phyloP scores from a whole-genome alignment of 2,888 invertebrate genomes.

The Petrolisthes cinctipes region DNA sequence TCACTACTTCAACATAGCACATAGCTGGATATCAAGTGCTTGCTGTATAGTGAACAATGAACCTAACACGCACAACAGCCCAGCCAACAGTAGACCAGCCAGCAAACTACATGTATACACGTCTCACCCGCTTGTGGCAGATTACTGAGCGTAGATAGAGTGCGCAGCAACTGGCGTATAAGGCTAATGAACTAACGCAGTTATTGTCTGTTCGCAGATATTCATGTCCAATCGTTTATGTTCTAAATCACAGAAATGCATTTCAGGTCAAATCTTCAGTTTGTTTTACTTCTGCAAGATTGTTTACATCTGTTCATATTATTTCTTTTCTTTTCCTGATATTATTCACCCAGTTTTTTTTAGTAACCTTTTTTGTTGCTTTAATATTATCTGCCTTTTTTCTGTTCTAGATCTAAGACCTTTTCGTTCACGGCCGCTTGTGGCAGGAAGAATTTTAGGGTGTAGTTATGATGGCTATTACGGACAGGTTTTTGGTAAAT shows the following conservation, averaged over 20 bases:
- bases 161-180: neutral
- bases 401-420: neutral
- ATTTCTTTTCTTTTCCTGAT: slow-evolving; percentile 9
- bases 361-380: neutral
- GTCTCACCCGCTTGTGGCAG: slow-evolving; percentile 3
- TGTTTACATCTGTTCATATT: slow-evolving; percentile 4
- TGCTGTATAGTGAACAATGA: slow-evolving; percentile 4
- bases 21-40: slow-evolving; percentile 12
- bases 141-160: slow-evolving; percentile 7
- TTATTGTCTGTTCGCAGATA: neutral
- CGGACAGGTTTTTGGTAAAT: neutral
- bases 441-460: neutral
- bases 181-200: neutral
- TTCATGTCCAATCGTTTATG: too few relatives aligned
- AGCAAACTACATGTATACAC: neutral
- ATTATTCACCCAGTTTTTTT: neutral
- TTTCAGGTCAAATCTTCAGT: neutral
- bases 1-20: neutral
- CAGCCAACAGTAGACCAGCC: neutral
- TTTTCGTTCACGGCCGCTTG: neutral
- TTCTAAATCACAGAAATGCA: too few relatives aligned
- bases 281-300: neutral
- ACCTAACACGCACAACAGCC: slow-evolving; percentile 3
- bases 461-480: neutral
- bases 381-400: neutral